phyloP scores from a whole-genome alignment of 2,113 vertebrate species.

The Labrus mixtus region DNA sequence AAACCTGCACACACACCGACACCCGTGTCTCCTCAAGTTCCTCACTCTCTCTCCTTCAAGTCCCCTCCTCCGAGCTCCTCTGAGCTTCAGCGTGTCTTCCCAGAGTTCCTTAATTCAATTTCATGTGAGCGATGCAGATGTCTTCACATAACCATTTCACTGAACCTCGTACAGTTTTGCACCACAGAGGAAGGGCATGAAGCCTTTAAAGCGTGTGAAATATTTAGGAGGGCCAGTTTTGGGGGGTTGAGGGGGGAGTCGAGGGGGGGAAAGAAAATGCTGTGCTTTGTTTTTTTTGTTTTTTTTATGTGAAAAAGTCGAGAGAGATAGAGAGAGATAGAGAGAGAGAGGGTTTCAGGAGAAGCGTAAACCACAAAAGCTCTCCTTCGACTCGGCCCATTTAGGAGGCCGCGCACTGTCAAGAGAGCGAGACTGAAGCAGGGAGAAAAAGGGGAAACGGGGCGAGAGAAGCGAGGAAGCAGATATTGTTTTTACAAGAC shows the following conservation, averaged over 20 bases:
- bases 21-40: neutral
- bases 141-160: slow-evolving; percentile 46
- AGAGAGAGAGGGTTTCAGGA: slow-evolving; percentile 39
- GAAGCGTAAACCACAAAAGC: slow-evolving; percentile 65
- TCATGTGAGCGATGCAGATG: slow-evolving; percentile 37
- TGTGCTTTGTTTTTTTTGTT: slow-evolving; percentile 55
- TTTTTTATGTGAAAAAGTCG: slow-evolving; percentile 39
- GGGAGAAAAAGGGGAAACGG: neutral
- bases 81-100: slow-evolving; percentile 31
- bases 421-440: slow-evolving; percentile 43
- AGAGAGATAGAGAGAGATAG: slow-evolving; percentile 21
- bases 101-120: slow-evolving; percentile 54
- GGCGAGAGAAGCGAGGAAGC: slow-evolving; percentile 15
- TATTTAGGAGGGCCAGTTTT: slow-evolving; percentile 61
- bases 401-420: slow-evolving; percentile 53
- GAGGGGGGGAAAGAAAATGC: slow-evolving; percentile 7
- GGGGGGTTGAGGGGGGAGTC: neutral
- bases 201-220: slow-evolving; percentile 62
- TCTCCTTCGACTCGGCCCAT: slow-evolving; percentile 58
- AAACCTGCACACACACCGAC: slow-evolving; percentile 38
- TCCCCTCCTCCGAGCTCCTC: slow-evolving; percentile 6
- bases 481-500: slow-evolving; percentile 31
- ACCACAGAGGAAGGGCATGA: slow-evolving; percentile 25
- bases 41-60: neutral
- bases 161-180: slow-evolving; percentile 32